Evolutionary conservation across 1,140 invertebrate species (phyloP), one percentile per base, ranked within the genome.

Genomic region (Lucilia sericata): DNA sequence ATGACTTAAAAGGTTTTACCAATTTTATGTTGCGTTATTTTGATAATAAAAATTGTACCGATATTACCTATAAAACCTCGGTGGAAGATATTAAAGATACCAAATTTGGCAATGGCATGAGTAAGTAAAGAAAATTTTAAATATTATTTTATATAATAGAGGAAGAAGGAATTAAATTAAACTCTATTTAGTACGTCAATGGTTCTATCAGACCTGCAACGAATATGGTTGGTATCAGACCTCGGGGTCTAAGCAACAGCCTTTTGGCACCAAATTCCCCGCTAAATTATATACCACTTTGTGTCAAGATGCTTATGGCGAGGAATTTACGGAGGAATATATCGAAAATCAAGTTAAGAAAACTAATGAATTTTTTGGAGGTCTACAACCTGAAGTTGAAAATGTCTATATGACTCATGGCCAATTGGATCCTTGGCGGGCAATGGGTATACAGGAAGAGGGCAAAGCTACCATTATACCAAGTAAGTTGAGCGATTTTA

Each of bases 221-320:
- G 95, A 96, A 88, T 96, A 94, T 87, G 95, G 95, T 60, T 96
- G 94, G 90, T 96, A 93, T 88, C 95, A 96, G 90, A 94, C 94
- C 0, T 93, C 94, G 0, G 92, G 92, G 81, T 92, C 92, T n/a
- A 82, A 85, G 0, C 87, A 90, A 17, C 94, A 94, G 84, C 93
- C 94, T 0, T 96, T 96, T 87, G 94, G 95, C 86, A 91, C 87
- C 86, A 75, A 88, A 76, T 93, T 95, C 80, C 92, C 93, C 0
- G 82, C 94, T 21, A 90, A 92, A 2, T 93, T 92, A 70, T 95
- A 92, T 47, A 91, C 92, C 4, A 87, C 93, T 19, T 88, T 96
- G 75, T 97, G 96, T 87, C 91, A 88, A 13, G 94, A 95, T 89
- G 89, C 94, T 8, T 97, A 93, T 88, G 95, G 94, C 42, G 82